Conservation (phyloP, 2,797 vertebrate genomes). For the Premnoplex brunnescens region DNA sequence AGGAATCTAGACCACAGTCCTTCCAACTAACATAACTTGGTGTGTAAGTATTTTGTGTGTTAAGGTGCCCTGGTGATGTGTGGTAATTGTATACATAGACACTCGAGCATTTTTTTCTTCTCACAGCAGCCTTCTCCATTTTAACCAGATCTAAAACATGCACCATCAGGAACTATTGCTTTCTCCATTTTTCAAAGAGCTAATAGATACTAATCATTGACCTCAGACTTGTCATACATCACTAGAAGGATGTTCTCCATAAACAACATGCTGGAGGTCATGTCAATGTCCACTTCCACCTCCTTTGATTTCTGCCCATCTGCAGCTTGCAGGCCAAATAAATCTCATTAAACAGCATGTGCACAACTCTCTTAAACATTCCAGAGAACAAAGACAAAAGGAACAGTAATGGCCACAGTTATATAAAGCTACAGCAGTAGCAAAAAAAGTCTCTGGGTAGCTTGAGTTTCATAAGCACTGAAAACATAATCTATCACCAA, state of each 20-base stretch:
- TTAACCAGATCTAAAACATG: conserved; percentile 57
- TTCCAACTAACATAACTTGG: background rate
- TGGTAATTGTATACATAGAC: background rate
- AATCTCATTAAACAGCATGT: conserved; percentile 71
- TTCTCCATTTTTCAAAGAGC: conserved; percentile 64
- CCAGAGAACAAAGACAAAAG: conserved; percentile 70
- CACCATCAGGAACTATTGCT: conserved; percentile 66
- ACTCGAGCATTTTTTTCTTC: background rate
- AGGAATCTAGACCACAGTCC: background rate
- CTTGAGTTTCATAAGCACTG: conserved; percentile 50
- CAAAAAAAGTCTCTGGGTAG: conserved; percentile 16
- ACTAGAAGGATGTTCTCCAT: conserved; percentile 68
- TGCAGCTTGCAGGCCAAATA: conserved; percentile 69
- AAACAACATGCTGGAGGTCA: conserved; percentile 67
- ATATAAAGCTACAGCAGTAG: conserved; percentile 61
- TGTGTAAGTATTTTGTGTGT: background rate
- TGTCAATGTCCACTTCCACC: conserved; percentile 71
- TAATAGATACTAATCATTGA: conserved; percentile 70
- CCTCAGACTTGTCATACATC: conserved; percentile 69
- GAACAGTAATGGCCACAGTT: conserved; percentile 47
- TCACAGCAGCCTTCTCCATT: conserved; percentile 14
- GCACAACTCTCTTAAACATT: conserved; percentile 69
- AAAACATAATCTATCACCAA: conserved; percentile 50
- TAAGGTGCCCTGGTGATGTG: background rate
- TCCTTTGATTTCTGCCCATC: conserved; percentile 72